phyloP scores from a whole-genome alignment of 2,113 vertebrate genomes.

The Pluvialis apricaria region DNA sequence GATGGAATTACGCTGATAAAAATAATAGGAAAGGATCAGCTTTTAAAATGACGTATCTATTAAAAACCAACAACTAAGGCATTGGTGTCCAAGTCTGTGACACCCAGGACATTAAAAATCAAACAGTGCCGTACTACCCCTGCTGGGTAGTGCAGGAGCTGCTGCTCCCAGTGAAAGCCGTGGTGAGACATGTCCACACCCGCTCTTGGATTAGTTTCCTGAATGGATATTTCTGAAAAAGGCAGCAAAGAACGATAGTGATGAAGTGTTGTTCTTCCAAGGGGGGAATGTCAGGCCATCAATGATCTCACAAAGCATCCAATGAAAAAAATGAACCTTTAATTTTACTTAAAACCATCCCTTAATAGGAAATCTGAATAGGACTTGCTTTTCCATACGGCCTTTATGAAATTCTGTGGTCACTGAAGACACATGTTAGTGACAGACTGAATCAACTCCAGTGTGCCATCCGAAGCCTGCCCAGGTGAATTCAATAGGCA shows the following conservation, averaged over 20 bases:
- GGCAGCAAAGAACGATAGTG: neutral
- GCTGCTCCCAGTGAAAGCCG: neutral
- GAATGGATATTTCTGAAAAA: neutral
- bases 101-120: neutral
- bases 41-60: neutral
- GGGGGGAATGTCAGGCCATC: neutral
- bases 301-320: neutral
- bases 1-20: neutral
- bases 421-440: neutral
- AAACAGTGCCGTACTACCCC: neutral
- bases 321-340: neutral
- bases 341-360: neutral
- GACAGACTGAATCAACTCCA: neutral
- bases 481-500: constrained; percentile 35
- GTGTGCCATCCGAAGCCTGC: neutral
- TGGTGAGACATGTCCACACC: neutral
- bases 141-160: neutral
- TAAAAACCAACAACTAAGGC: neutral
- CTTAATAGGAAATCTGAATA: neutral
- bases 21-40: neutral
- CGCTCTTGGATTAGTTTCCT: neutral
- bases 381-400: neutral
- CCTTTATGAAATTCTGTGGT: neutral
- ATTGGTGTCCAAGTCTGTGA: neutral
- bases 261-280: neutral